These are phyloP conservation scores for Isurus oxyrinchus DNA, from an alignment of 2,113 vertebrate species.

Conservation along the genomic window DNA sequence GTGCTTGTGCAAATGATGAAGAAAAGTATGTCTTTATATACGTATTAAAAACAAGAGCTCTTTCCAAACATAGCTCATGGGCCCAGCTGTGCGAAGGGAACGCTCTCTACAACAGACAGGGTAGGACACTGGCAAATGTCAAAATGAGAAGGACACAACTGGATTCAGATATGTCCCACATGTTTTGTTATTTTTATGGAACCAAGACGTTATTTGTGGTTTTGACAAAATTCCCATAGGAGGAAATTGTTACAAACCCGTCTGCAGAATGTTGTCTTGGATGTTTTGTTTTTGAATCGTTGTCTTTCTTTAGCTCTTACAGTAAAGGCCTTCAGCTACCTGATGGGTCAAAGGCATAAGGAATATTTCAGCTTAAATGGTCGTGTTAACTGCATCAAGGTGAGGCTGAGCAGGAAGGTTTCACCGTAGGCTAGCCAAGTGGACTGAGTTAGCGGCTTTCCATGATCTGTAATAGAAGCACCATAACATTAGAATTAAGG, in stretches of 20 bases:
- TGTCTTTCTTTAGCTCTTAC: not conserved
- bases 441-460: not conserved
- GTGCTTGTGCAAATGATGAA: not conserved
- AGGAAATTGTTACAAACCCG: not conserved
- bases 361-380: not conserved
- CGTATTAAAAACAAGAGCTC: not conserved
- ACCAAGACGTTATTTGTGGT: not conserved
- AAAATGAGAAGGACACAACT: not conserved
- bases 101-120: not conserved
- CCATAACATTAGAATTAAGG: not conserved
- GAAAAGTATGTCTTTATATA: not conserved
- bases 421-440: not conserved
- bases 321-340: not conserved
- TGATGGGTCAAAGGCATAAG: not conserved
- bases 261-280: not conserved
- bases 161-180: not conserved
- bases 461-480: not conserved
- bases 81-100: not conserved
- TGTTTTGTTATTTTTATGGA: not conserved
- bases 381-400: not conserved
- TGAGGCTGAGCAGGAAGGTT: not conserved
- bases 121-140: not conserved
- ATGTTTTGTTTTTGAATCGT: not conserved
- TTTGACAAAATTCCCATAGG: not conserved
- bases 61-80: not conserved